Evolutionary conservation across 2,113 vertebrate genomes (phyloP).

Genomic region (Siphamia tubifer): DNA sequence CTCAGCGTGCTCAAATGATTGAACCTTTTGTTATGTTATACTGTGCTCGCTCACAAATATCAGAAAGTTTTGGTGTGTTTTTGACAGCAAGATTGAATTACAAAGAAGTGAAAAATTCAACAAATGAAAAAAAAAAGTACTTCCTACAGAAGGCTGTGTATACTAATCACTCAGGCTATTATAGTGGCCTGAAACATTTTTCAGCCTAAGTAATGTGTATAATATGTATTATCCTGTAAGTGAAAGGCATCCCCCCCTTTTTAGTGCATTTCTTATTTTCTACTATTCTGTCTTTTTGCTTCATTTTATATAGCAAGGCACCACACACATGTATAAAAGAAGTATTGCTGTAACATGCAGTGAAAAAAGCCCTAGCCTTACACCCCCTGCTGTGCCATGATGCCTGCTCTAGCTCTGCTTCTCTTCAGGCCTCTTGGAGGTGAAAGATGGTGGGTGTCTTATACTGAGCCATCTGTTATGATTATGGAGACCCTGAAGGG

Average conservation of each 20-base stretch:
- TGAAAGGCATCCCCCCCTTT: too few relatives aligned
- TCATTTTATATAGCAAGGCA: neutral
- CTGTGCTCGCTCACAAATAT: constrained; percentile 3
- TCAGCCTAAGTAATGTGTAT: neutral
- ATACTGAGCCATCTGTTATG: constrained; percentile 63
- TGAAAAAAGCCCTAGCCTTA: constrained; percentile 11
- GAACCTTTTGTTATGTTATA: constrained; percentile 15
- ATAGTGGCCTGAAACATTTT: neutral
- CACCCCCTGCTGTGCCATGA: constrained; percentile 27
- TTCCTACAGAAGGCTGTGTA: neutral
- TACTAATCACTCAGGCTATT: neutral
- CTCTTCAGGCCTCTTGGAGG: constrained; percentile 48
- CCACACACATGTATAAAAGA: constrained; percentile 8
- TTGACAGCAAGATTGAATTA: constrained; percentile 4
- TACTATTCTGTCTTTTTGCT: neutral
- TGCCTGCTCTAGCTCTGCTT: constrained; percentile 20
- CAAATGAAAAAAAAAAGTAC: neutral
- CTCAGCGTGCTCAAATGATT: constrained; percentile 5
- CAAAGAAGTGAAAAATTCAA: neutral
- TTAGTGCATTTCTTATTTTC: neutral
- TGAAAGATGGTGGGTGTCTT: constrained; percentile 60
- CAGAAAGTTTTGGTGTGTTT: neutral
- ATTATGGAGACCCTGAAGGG: constrained; percentile 68
- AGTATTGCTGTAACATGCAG: constrained; percentile 7
- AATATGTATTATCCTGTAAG: too few relatives aligned